phyloP scores from a whole-genome alignment of 1,140 invertebrate genomes.

The Andrena cerasifolii region DNA sequence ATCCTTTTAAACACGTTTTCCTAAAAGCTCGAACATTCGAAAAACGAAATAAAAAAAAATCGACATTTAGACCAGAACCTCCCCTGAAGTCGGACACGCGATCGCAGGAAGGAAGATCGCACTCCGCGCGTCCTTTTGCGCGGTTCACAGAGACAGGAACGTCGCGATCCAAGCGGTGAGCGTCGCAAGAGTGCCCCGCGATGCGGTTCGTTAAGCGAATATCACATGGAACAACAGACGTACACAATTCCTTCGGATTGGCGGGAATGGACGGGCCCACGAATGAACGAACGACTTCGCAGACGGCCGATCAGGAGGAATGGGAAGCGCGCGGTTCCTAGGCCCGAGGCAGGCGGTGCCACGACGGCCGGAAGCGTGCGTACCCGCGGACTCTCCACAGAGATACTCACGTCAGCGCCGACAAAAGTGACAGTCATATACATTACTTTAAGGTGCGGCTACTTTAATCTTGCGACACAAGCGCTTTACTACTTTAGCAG shows the following conservation, averaged over 20 bases:
- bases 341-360: neutral
- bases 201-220: conserved; percentile 9
- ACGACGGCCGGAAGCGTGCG: neutral
- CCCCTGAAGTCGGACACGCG: no score
- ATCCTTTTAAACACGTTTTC: no score
- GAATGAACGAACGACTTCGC: neutral
- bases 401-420: conserved; percentile 67
- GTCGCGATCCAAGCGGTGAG: neutral
- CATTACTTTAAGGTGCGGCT: conserved; percentile 72
- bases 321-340: no score
- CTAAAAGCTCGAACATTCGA: no score
- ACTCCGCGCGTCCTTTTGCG: neutral
- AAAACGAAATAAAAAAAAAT: no score
- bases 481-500: conserved; percentile 75
- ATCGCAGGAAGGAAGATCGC: no score
- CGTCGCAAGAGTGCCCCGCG: neutral
- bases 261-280: conserved; percentile 47
- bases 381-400: conserved; percentile 40
- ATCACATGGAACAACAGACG: conserved; percentile 28
- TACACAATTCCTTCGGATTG: conserved; percentile 18
- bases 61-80: no score
- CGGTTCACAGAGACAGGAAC: neutral
- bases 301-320: neutral
- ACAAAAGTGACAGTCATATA: conserved; percentile 68
- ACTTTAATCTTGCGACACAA: conserved; percentile 76